Evolutionary conservation across 2,113 vertebrate species (phyloP), one percentile per base, ranked within the genome.

Genomic region (Scalopus aquaticus): DNA sequence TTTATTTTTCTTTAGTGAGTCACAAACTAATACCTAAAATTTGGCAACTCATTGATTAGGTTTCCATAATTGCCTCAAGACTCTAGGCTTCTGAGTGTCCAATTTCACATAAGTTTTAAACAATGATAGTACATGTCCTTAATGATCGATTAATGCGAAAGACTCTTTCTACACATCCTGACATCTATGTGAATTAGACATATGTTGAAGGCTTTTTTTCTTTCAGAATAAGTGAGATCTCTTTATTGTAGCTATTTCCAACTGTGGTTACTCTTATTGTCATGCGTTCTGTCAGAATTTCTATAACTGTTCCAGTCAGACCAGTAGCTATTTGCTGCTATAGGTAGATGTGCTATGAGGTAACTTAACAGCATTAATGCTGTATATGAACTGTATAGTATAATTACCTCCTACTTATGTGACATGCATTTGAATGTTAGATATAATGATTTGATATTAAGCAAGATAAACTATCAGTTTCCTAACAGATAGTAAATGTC

Each of bases 61-160:
- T 4, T 64, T 30, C 24, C 22, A 46, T 39, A 69, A 64, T 26
- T 22, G 26, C 19, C 3, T 77, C 10, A 81, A 84, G n/a, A 7
- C 9, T 88, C n/a, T 76, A 8, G 0, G 35, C 19, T 54, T 83
- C 10, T 79, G 44, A 74, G 28, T 86, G 17, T 92, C 56, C 39
- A 86, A 89, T 64, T 37, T 90, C 32, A 83, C 32, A 91, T 85
- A 39, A n/a, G 42, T 39, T 51, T 72, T 39, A 84, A 94, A 6
- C 13, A 91, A 67, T 46, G 77, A 44, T 85, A 70, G 84, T 39
- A 28, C 44, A 70, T 65, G 24, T 72, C 32, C 5, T 82, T 62
- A 80, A 35, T 82, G 44, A 92, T 79, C 10, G 20, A 35, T n/a
- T 32, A 94, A 72, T 72, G 39, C 1, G 64, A 17, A 81, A 97